Conservation (phyloP, 2,797 vertebrate species). For the Borostomias antarcticus region DNA sequence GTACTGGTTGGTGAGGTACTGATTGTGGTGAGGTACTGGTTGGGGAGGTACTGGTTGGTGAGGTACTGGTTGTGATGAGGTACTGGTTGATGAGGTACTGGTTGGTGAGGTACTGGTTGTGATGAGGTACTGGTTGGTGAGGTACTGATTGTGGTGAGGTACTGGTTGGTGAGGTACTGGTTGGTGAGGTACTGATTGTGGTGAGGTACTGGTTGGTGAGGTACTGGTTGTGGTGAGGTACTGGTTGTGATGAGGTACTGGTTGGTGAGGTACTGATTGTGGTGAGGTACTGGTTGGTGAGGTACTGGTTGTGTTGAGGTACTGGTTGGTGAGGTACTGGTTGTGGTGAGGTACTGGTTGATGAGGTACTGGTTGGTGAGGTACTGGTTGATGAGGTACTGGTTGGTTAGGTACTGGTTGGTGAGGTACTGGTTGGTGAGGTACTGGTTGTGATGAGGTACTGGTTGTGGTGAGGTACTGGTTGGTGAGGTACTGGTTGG, state of each 20-base stretch:
- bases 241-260: too few relatives aligned
- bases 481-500: not conserved
- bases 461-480: not conserved
- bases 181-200: not conserved
- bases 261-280: not conserved
- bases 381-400: too few relatives aligned
- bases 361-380: not conserved
- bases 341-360: not conserved
- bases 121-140: not conserved
- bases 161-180: not conserved
- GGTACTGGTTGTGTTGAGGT: not conserved
- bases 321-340: not conserved
- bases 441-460: not conserved
- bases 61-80: not conserved
- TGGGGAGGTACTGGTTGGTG: not conserved
- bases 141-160: not conserved
- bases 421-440: not conserved
- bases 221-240: not conserved
- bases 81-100: too few relatives aligned
- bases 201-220: not conserved
- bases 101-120: not conserved
- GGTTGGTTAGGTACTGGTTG: not conserved
- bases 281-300: not conserved
- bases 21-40: not conserved
- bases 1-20: not conserved